Evolutionary conservation across 2,888 invertebrate genomes (phyloP).

Genomic region (Sphaerophoria rueppellii): DNA sequence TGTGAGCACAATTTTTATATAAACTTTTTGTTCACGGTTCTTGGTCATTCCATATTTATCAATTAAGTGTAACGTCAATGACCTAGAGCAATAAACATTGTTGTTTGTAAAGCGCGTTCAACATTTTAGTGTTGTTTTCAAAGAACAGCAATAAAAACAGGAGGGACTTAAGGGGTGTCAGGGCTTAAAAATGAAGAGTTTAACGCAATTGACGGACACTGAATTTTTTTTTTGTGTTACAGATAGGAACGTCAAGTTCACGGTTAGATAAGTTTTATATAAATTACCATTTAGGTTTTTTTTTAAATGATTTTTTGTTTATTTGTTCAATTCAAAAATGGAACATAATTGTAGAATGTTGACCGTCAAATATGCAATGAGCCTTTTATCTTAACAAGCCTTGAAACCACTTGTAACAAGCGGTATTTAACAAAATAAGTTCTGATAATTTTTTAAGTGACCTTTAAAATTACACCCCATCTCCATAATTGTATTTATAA

Average conservation of each 20-base stretch:
- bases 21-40: constrained; percentile 57
- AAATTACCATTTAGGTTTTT: constrained; percentile 27
- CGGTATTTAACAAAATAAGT: too few relatives aligned
- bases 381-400: too few relatives aligned
- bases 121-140: constrained; percentile 36
- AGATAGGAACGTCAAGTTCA: constrained; percentile 40
- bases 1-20: constrained; percentile 1
- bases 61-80: constrained; percentile 71
- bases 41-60: constrained; percentile 71
- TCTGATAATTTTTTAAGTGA: too few relatives aligned
- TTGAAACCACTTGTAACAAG: too few relatives aligned
- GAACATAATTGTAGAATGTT: not conserved
- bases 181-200: not conserved
- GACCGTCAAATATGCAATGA: not conserved
- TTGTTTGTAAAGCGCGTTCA: constrained; percentile 20
- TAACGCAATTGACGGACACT: not conserved
- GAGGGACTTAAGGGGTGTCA: not conserved
- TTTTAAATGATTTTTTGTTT: constrained; percentile 47
- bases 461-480: too few relatives aligned
- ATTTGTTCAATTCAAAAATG: constrained; percentile 17
- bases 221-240: not conserved
- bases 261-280: constrained; percentile 67
- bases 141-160: not conserved
- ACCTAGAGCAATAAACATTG: constrained; percentile 68
- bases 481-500: too few relatives aligned